Conservation (phyloP, 2,888 invertebrate genomes). For the Tetranychus piercei region DNA sequence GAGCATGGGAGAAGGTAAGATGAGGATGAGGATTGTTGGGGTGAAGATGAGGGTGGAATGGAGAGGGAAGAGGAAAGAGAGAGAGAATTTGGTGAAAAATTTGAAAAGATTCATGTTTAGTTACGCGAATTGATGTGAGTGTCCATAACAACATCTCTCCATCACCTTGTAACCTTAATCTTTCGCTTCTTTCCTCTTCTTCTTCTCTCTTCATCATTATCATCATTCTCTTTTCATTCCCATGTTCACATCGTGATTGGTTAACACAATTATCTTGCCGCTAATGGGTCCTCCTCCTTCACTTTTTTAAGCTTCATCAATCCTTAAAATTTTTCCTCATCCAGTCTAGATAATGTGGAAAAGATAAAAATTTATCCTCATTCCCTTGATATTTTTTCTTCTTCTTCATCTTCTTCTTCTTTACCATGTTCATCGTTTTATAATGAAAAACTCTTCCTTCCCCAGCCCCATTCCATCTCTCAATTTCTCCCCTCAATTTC, state of each 20-base stretch:
- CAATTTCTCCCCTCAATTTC: background rate
- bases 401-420: background rate
- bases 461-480: background rate
- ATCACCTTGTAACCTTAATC: background rate
- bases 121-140: background rate
- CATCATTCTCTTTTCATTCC: background rate
- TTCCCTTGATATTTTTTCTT: background rate
- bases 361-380: background rate
- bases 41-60: background rate
- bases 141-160: background rate
- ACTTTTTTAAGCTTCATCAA: background rate
- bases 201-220: background rate
- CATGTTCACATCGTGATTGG: conserved; percentile 1
- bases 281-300: background rate
- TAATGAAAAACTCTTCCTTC: background rate
- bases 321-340: background rate
- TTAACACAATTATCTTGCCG: background rate
- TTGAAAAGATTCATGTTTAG: background rate
- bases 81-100: background rate
- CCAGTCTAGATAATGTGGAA: too few relatives aligned
- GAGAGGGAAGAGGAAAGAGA: background rate
- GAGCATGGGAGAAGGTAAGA: background rate
- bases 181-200: background rate
- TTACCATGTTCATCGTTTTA: too few relatives aligned
- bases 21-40: background rate